phyloP scores from a whole-genome alignment of 2,888 invertebrate genomes.

The Axea sp. region DNA sequence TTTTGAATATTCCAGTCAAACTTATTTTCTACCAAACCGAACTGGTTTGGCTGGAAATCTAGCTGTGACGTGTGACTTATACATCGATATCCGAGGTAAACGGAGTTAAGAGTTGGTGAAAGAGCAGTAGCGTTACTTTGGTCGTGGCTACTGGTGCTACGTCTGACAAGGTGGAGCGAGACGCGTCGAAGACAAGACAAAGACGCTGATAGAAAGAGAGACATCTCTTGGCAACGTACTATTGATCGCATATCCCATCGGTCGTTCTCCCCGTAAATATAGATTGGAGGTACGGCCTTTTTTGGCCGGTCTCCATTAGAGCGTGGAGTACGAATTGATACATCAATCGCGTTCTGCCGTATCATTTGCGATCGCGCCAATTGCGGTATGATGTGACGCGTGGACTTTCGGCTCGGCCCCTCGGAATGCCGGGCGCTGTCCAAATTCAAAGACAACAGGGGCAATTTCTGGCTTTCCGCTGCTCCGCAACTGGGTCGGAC shows the following conservation, averaged over 20 bases:
- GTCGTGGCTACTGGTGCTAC: neutral
- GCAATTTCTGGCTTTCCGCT: constrained; percentile 30
- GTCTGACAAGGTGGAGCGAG: constrained; percentile 9
- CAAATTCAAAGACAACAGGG: constrained; percentile 36
- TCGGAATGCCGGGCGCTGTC: constrained; percentile 23
- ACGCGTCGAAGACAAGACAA: neutral
- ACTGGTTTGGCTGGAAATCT: too few relatives aligned
- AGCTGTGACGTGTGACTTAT: too few relatives aligned
- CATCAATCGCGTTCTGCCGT: constrained; percentile 8
- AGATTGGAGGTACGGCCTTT: constrained; percentile 69
- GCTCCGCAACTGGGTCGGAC: constrained; percentile 30
- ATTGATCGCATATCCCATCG: constrained; percentile 76
- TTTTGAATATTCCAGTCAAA: too few relatives aligned
- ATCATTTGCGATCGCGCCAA: constrained; percentile 28
- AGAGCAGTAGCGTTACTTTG: neutral
- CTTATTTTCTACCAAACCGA: too few relatives aligned
- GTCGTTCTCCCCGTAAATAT: constrained; percentile 77
- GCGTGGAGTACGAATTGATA: constrained; percentile 24
- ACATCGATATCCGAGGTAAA: too few relatives aligned
- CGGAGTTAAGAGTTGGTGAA: too few relatives aligned
- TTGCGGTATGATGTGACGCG: constrained; percentile 18
- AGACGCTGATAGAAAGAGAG: constrained; percentile 12
- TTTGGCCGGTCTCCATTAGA: constrained; percentile 71
- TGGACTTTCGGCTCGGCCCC: neutral
- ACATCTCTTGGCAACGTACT: constrained; percentile 63